Conservation (phyloP, 2,113 vertebrate genomes). For the Bubo bubo region DNA sequence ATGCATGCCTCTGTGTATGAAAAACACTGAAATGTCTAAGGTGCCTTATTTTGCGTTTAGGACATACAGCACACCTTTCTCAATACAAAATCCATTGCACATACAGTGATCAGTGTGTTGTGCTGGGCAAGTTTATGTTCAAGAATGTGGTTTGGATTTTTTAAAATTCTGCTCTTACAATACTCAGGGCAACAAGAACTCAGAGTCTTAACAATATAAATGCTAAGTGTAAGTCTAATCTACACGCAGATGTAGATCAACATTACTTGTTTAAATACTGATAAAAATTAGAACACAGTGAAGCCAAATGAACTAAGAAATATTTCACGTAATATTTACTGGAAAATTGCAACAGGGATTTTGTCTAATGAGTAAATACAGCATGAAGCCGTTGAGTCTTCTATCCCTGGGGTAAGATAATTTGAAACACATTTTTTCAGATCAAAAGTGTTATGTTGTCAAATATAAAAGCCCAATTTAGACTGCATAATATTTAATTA, state of each 20-base stretch:
- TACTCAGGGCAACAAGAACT: not conserved
- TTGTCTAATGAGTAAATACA: slow-evolving; percentile 55
- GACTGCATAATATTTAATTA: slow-evolving; percentile 46
- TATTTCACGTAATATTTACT: slow-evolving; percentile 55
- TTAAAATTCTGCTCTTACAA: not conserved
- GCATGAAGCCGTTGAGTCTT: slow-evolving; percentile 46
- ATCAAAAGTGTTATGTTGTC: slow-evolving; percentile 64
- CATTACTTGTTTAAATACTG: slow-evolving; percentile 30
- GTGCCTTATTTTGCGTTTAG: not conserved
- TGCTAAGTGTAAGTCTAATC: slow-evolving; percentile 23
- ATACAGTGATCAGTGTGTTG: not conserved
- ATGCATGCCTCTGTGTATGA: not conserved
- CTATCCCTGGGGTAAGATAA: slow-evolving; percentile 41
- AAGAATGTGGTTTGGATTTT: not conserved
- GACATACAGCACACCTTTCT: not conserved
- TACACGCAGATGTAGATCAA: slow-evolving; percentile 11
- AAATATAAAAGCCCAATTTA: slow-evolving; percentile 54
- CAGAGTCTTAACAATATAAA: not conserved
- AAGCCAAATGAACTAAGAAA: slow-evolving; percentile 40
- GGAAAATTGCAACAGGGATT: slow-evolving; percentile 35
- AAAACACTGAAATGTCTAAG: not conserved
- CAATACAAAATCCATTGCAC: not conserved
- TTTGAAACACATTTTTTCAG: slow-evolving; percentile 60
- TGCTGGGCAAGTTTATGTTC: not conserved
- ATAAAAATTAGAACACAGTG: slow-evolving; percentile 54